A percentile compares a stretch with the other conserved stretches of the same genome.
These are phyloP conservation scores for Sebastes itinus DNA, from an alignment of 2,797 vertebrate species.

Conservation along the genomic window DNA sequence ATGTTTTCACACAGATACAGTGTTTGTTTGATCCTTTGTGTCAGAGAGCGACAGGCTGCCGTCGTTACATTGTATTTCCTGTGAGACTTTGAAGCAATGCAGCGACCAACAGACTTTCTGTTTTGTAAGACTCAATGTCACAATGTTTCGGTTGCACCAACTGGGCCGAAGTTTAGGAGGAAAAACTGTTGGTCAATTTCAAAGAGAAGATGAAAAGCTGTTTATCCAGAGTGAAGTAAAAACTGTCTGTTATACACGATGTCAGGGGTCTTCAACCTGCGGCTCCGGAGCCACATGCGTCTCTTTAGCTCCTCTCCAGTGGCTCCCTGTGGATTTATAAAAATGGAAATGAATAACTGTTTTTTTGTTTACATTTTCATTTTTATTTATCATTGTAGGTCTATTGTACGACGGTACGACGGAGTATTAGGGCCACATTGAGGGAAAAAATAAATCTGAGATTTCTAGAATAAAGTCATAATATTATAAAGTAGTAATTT, in stretches of 20 bases:
- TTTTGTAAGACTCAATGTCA: slow-evolving; percentile 34
- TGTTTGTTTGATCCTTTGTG: neutral
- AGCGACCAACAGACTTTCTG: rapidly evolving
- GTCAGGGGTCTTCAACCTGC: rapidly evolving
- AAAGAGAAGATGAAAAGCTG: neutral
- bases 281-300: too few species aligned
- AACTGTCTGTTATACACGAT: rapidly evolving
- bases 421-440: too few species aligned
- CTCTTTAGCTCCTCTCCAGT: too few species aligned
- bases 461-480: too few species aligned
- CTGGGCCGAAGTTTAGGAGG: neutral
- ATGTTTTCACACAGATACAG: neutral
- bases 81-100: neutral
- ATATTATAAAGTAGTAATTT: too few species aligned
- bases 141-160: slow-evolving; percentile 19
- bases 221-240: neutral
- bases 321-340: too few species aligned
- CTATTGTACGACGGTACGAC: too few species aligned
- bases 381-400: too few species aligned
- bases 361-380: too few species aligned
- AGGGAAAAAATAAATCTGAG: too few species aligned
- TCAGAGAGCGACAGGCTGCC: neutral
- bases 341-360: rapidly evolving
- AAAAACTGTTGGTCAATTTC: neutral
- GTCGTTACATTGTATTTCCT: neutral